phyloP scores from a whole-genome alignment of 2,888 invertebrate genomes.

The Drosophila hamatofila region DNA sequence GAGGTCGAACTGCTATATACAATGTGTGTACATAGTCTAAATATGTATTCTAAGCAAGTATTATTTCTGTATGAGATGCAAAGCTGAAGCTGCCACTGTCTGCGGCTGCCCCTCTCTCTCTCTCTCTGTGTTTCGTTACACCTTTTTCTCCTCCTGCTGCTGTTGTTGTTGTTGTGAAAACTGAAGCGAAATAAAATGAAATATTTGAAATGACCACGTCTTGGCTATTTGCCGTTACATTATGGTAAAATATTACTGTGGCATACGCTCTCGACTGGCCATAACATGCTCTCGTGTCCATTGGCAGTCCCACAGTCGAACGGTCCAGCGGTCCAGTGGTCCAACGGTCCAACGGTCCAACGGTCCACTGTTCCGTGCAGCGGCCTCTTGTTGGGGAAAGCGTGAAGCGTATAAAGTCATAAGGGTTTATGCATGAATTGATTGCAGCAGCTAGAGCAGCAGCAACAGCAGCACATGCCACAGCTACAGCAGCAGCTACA shows the following conservation, averaged over 20 bases:
- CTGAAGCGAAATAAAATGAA: slow-evolving; percentile 78
- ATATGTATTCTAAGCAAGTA: slow-evolving; percentile 9
- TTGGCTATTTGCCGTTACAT: slow-evolving; percentile 82
- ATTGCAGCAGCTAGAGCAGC: slow-evolving; percentile 64
- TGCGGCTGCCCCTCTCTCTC: slow-evolving; percentile 19
- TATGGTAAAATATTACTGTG: slow-evolving; percentile 78
- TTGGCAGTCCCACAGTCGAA: slow-evolving; percentile 24
- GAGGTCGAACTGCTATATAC: not conserved
- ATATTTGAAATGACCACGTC: slow-evolving; percentile 81
- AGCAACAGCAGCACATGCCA: slow-evolving; percentile 9
- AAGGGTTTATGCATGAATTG: slow-evolving; percentile 82
- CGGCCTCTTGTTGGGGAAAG: slow-evolving; percentile 73
- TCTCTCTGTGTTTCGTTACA: not conserved
- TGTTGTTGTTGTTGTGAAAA: slow-evolving; percentile 56
- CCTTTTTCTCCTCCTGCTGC: not conserved
- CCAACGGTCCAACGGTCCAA: slow-evolving; percentile 21
- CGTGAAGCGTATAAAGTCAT: slow-evolving; percentile 82
- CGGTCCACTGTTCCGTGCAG: slow-evolving; percentile 56
- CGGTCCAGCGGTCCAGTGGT: slow-evolving; percentile 6
- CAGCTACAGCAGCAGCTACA: not conserved
- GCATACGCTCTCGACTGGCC: slow-evolving; percentile 59
- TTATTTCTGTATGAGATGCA: slow-evolving; percentile 6
- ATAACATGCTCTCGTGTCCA: slow-evolving; percentile 59
- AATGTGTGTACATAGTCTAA: not conserved
- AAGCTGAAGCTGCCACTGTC: slow-evolving; percentile 15